Conservation (phyloP, 2,797 vertebrate species). For the Siniperca obscura region DNA sequence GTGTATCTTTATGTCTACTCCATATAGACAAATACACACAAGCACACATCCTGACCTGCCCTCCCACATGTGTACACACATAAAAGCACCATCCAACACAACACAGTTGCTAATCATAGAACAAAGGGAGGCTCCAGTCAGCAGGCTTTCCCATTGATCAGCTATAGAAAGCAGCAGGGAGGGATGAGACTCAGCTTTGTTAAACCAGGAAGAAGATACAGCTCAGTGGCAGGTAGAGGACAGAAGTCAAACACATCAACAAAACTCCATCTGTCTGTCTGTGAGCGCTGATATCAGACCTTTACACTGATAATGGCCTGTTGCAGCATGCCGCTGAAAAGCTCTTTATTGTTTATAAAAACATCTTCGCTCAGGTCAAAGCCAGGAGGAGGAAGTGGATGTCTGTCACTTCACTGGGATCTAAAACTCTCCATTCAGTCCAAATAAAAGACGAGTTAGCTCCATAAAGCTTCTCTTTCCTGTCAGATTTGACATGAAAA, state of each 20-base stretch:
- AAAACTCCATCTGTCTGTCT: slow-evolving; percentile 55
- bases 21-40: slow-evolving; percentile 37
- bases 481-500: slow-evolving; percentile 41
- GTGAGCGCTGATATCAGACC: slow-evolving; percentile 33
- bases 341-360: slow-evolving; percentile 17
- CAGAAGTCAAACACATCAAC: slow-evolving; percentile 65
- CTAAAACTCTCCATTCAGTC: slow-evolving; percentile 46
- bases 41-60: slow-evolving; percentile 49
- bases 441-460: slow-evolving; percentile 49
- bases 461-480: slow-evolving; percentile 44
- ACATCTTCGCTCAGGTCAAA: slow-evolving; percentile 5
- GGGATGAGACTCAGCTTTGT: slow-evolving; percentile 71
- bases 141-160: slow-evolving; percentile 74
- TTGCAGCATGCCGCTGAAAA: slow-evolving; percentile 54
- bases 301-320: slow-evolving; percentile 52
- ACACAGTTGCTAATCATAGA: slow-evolving; percentile 78
- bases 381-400: slow-evolving; percentile 28
- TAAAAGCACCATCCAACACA: slow-evolving; percentile 62
- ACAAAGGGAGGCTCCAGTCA: slow-evolving; percentile 78
- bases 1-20: slow-evolving; percentile 10
- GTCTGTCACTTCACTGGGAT: slow-evolving; percentile 30
- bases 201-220: slow-evolving; percentile 66
- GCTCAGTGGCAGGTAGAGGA: slow-evolving; percentile 68
- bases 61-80: slow-evolving; percentile 65
- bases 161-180: slow-evolving; percentile 62